Evolutionary conservation across 1,140 invertebrate species (phyloP).

Genomic region (Archivesica marissinica): DNA sequence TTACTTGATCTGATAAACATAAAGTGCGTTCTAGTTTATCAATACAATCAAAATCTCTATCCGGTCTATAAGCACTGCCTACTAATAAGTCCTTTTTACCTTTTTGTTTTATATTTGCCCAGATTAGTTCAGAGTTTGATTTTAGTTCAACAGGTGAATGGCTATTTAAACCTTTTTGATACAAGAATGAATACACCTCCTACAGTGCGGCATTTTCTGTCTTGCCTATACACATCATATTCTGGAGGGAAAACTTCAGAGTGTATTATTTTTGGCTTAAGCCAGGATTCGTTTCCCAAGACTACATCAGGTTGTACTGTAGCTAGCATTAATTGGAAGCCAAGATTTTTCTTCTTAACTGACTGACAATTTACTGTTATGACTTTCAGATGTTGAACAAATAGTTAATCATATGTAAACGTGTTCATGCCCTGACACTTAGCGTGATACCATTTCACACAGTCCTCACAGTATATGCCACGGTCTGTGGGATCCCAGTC

Average conservation of each 20-base stretch:
- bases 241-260: too few relatives aligned
- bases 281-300: too few relatives aligned
- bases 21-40: background rate
- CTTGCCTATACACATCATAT: too few relatives aligned
- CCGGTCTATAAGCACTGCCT: conserved; percentile 16
- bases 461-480: background rate
- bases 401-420: too few relatives aligned
- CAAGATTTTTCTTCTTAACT: too few relatives aligned
- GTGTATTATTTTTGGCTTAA: too few relatives aligned
- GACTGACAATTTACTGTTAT: too few relatives aligned
- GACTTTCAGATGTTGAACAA: too few relatives aligned
- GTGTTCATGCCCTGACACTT: background rate
- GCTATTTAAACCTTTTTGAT: background rate
- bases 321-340: too few relatives aligned
- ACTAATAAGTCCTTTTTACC: background rate
- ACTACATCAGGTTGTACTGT: too few relatives aligned
- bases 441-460: background rate
- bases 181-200: conserved; percentile 17
- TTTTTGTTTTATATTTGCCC: conserved; percentile 24
- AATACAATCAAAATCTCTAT: conserved; percentile 23
- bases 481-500: background rate
- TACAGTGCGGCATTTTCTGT: background rate
- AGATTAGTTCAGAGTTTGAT: conserved; percentile 2
- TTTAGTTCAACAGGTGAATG: background rate
- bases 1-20: too few relatives aligned